Evolutionary conservation across 2,113 vertebrate genomes (phyloP), one percentile per base, ranked within the genome.

Genomic region (Lota lota): DNA sequence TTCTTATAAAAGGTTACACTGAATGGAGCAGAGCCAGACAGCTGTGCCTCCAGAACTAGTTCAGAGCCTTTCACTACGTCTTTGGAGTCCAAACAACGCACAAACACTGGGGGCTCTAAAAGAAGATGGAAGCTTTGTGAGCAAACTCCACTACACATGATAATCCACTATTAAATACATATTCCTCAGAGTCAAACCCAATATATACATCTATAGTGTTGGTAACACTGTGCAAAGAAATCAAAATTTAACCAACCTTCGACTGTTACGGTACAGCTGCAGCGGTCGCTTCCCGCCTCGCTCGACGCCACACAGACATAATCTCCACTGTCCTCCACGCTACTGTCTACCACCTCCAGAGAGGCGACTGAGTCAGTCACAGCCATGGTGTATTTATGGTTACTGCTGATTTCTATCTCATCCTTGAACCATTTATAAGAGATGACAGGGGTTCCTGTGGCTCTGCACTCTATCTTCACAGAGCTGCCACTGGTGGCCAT

Each of bases 1-100:
- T 96, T 95, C 88, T 98, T 99, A 80, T 93, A 91, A 91, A 96
- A 96, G 5, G 92, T 93, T 56, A 98, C 92, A 63, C 93, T 95
- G 88, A 96, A 96, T 2, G 97, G 97, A 77, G 91, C 85, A 0
- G 96, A 96, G 68, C 97, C 97, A 80, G 94, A 90, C 56, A 96
- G 89, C 69, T 95, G 92, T 1, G 93, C 94, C 76, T 98, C 94
- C 80, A 98, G 77, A 79, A 89, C 88, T 83, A 98, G 89, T 78
- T 99, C 97, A 22, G 95, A 94, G 64, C 95, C 96, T 88, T 96
- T 98, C 79, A 99, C 87, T 72, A 96, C 93, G 82, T 98, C 96
- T 83, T 89, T 93, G 64, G 93, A 81, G 77, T 96, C 94, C 91
- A 99, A 92, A 59, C 91, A 90, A 84, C 95, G 96, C 76, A 88